A percentile compares a stretch with the other conserved stretches of the same genome.
Conservation (phyloP, 30 jellyfish, hydroid and myxozoan genomes). For the Clytia hemisphaerica region DNA sequence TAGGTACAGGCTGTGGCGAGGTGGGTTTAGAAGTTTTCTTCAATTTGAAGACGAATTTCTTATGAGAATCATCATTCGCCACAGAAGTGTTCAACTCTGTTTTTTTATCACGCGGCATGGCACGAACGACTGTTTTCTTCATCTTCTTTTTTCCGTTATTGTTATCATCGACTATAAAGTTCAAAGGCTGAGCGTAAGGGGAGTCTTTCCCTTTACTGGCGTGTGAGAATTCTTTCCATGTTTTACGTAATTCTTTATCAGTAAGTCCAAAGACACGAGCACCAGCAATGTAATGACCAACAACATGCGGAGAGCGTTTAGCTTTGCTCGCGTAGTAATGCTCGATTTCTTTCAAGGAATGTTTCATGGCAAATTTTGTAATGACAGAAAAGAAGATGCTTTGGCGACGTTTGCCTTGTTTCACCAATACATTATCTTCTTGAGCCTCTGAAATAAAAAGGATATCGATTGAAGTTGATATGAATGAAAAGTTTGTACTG, state of each 20-base stretch:
- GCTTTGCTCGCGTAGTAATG: constrained; percentile 43
- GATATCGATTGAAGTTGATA: no score
- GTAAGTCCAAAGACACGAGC: constrained; percentile 35
- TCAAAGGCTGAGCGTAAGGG: constrained; percentile 33
- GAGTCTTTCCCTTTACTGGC: constrained; percentile 25
- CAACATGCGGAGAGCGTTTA: constrained; percentile 22
- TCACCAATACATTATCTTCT: constrained; percentile 19
- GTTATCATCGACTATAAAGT: neutral
- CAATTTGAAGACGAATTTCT: no score
- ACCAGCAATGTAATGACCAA: constrained; percentile 32
- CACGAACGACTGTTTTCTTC: constrained; percentile 10
- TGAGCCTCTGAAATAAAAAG: constrained; percentile 29
- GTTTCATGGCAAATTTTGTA: constrained; percentile 48
- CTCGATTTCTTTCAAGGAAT: constrained; percentile 37
- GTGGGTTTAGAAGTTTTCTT: neutral
- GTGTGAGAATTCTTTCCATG: constrained; percentile 18
- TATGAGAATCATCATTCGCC: neutral
- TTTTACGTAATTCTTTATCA: constrained; percentile 16
- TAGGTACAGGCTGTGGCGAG: no score
- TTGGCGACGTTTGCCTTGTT: constrained; percentile 35
- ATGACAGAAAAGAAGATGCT: constrained; percentile 45
- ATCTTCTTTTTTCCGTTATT: neutral
- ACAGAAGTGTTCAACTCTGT: neutral
- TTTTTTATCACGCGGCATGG: neutral
- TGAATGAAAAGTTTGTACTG: no score